Evolutionary conservation across 2,113 vertebrate species (phyloP).

Genomic region (Leptocoma aspasia): DNA sequence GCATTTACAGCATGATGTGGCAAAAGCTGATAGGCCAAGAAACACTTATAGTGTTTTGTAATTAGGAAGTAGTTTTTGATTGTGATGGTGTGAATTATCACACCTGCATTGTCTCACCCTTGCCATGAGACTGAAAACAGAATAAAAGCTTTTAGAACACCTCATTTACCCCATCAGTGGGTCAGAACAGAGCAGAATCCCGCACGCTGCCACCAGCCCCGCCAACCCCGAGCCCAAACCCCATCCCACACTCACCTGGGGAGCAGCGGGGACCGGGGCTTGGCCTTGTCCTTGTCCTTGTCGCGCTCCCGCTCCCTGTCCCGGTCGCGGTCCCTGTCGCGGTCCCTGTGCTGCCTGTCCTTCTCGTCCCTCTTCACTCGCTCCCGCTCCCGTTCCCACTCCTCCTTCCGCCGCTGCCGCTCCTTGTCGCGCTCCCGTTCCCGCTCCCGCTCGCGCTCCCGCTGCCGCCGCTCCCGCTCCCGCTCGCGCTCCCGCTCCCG

Average conservation of each 20-base stretch:
- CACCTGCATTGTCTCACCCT: no score
- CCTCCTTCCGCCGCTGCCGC: constrained; percentile 83
- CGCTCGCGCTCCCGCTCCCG: constrained; percentile 85
- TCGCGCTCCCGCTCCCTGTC: constrained; percentile 87
- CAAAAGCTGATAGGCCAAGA: no score
- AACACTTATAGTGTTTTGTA: no score
- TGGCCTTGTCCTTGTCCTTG: constrained; percentile 89
- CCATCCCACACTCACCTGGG: constrained; percentile 73
- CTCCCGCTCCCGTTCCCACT: constrained; percentile 76
- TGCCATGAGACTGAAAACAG: no score
- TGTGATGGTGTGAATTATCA: no score
- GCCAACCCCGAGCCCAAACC: rapidly evolving
- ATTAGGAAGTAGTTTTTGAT: no score
- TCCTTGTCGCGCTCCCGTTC: constrained; percentile 94
- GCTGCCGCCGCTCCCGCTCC: constrained; percentile 85
- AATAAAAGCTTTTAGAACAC: no score
- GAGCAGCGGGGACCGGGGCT: constrained; percentile 84
- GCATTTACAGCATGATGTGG: no score
- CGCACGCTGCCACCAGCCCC: background rate
- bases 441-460: constrained; percentile 88
- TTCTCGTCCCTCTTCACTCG: constrained; percentile 78
- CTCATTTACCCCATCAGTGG: no score
- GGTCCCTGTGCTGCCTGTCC: constrained; percentile 73
- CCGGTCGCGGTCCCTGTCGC: constrained; percentile 50
- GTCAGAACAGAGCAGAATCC: no score